Evolutionary conservation across 2,113 vertebrate genomes (phyloP), one percentile per base, ranked within the genome.

Genomic region (Antechinus stuartii): DNA sequence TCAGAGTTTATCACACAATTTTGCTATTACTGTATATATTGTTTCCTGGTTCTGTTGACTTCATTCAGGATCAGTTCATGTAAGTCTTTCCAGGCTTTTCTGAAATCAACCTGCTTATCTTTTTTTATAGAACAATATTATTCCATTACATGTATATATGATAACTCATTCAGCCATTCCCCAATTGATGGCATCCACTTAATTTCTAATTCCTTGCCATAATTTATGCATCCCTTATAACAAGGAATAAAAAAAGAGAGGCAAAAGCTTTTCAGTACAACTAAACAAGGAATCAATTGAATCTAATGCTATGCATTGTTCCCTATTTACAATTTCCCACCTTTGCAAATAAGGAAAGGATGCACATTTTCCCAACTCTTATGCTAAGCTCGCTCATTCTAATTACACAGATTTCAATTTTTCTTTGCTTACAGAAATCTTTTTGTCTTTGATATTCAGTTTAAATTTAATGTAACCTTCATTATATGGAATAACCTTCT

Each of bases 401-500:
- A 84, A 42, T 42, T 42, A 84, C 1, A 42, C 7, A 42, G 16
- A 16, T 84, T 84, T 84, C n/a, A 42, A 84, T 68, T 35, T 68
- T 12, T 22, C 12, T 35, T 30, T 16, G 1, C 61, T 68, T 68
- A 68, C n/a, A 68, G 61, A 68, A 68, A 68, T 90, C 49, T 90
- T 90, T 49, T 90, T 90, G 24, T 50, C 49, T 26, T 90, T 90
- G 49, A 27, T 25, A n/a, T 90, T 90, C 89, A 90, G 49, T 46
- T 53, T 95, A 93, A 68, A 42, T 47, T 54, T 5, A 92, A 96
- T 94, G 54, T 95, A 94, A 96, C 2, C 10, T 50, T 92, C 14
- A 94, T 97, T 94, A 94, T 92, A 92, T 97, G 95, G 56, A 95
- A 96, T 94, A 93, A 61, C 54, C 96, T 91, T 96, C 47, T 93